A percentile compares a stretch with the other conserved stretches of the same genome.
phyloP scores from a whole-genome alignment of 2,113 vertebrate genomes.

The Pygoscelis adeliae region DNA sequence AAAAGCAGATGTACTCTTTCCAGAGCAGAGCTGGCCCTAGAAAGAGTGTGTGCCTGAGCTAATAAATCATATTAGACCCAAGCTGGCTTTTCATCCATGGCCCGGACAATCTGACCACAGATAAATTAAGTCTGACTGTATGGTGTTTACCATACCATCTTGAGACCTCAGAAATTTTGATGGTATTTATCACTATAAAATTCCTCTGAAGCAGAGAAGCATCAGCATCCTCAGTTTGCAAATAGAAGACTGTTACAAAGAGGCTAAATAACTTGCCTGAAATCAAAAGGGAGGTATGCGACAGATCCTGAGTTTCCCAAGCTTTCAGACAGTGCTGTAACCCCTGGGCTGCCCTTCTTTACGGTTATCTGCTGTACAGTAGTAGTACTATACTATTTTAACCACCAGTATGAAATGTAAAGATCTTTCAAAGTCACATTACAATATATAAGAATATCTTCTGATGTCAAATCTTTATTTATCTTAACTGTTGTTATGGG shows the following conservation, averaged over 20 bases:
- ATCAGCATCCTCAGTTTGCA: not conserved
- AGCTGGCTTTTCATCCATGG: not conserved
- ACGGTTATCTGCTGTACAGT: not conserved
- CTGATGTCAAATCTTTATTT: not conserved
- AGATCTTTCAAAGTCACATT: not conserved
- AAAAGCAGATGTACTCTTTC: slow-evolving; percentile 40
- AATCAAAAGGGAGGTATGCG: not conserved
- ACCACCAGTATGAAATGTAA: not conserved
- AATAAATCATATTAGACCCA: not conserved
- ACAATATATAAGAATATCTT: not conserved
- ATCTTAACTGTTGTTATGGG: not conserved
- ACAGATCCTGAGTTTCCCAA: not conserved
- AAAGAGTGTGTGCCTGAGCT: not conserved
- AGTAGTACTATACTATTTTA: not conserved
- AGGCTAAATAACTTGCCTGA: not conserved
- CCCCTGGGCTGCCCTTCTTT: not conserved
- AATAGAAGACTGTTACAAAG: not conserved
- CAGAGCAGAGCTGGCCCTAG: not conserved
- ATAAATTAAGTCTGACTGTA: not conserved
- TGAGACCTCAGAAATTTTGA: not conserved
- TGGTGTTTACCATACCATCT: not conserved
- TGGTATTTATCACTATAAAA: not conserved
- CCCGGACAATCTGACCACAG: not conserved
- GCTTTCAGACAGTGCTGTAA: not conserved
- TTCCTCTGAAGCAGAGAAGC: not conserved